Percentiles rank a stretch among this genome's conserved stretches.
phyloP scores from a whole-genome alignment of 1,140 invertebrate species.

The Rhopalosiphum padi region DNA sequence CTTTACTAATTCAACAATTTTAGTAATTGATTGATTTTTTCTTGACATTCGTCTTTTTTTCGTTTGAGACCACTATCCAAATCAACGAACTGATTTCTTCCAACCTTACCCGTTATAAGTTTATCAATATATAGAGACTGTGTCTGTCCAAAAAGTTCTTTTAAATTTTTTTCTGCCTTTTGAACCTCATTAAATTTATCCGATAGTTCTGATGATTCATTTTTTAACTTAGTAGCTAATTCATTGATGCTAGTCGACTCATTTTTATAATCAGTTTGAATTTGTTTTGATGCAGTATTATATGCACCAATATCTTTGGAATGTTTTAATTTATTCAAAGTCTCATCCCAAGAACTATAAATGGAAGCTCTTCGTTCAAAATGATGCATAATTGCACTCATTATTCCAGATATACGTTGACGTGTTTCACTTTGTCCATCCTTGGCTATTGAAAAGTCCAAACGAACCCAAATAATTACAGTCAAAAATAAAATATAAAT shows the following conservation, averaged over 20 bases:
- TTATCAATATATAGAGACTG: slow-evolving; percentile 72
- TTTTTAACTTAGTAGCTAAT: slow-evolving; percentile 69
- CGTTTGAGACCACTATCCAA: slow-evolving; percentile 68
- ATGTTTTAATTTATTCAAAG: slow-evolving; percentile 71
- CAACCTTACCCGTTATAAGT: slow-evolving; percentile 72
- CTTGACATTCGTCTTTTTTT: slow-evolving; percentile 73
- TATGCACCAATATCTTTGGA: slow-evolving; percentile 71
- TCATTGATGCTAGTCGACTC: slow-evolving; percentile 69
- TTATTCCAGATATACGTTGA: slow-evolving; percentile 67
- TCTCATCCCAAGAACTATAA: slow-evolving; percentile 73
- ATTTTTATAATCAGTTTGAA: slow-evolving; percentile 73
- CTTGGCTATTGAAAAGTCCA: slow-evolving; percentile 90
- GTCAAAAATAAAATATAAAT: slow-evolving; percentile 90
- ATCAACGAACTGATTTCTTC: slow-evolving; percentile 72
- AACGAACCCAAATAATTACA: slow-evolving; percentile 91
- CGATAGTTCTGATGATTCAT: slow-evolving; percentile 70
- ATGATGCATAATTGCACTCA: slow-evolving; percentile 68
- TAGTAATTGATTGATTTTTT: slow-evolving; percentile 72
- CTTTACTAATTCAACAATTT: slow-evolving; percentile 64
- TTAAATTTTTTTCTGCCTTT: slow-evolving; percentile 68
- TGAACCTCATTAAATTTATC: slow-evolving; percentile 74
- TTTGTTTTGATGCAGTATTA: slow-evolving; percentile 68
- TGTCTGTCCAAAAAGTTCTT: slow-evolving; percentile 67
- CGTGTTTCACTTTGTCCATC: slow-evolving; percentile 69
- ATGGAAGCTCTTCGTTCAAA: slow-evolving; percentile 71